These are phyloP conservation scores for Argopecten irradians DNA, from an alignment of 1,140 invertebrate species.

Conservation along the genomic window DNA sequence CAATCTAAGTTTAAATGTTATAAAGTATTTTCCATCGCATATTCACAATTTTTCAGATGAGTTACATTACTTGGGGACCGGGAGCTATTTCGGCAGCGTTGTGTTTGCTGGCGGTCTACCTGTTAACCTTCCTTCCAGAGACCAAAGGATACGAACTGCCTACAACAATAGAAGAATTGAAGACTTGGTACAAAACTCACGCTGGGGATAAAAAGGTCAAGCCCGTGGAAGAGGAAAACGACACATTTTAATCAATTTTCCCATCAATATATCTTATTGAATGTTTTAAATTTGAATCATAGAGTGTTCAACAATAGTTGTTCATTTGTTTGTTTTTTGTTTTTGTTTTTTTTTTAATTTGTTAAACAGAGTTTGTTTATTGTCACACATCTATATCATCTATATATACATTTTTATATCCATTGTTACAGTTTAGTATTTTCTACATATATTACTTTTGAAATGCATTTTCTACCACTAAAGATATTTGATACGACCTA, in stretches of 20 bases:
- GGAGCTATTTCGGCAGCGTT: conserved; percentile 50
- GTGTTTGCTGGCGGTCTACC: conserved; percentile 44
- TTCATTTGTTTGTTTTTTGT: too few relatives aligned
- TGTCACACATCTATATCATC: too few relatives aligned
- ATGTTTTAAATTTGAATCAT: too few relatives aligned
- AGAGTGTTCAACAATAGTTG: too few relatives aligned
- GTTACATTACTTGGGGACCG: conserved; percentile 52
- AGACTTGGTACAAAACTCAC: conserved; percentile 46
- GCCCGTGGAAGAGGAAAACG: not conserved
- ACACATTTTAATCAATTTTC: too few relatives aligned
- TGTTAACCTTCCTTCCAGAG: conserved; percentile 58
- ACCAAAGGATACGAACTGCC: conserved; percentile 59
- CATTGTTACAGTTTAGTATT: not conserved
- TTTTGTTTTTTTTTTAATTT: too few relatives aligned
- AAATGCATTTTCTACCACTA: too few relatives aligned
- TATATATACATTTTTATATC: too few relatives aligned
- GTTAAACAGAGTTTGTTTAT: too few relatives aligned
- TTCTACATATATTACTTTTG: too few relatives aligned
- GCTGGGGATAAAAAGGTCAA: not conserved
- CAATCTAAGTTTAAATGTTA: not conserved
- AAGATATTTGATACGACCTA: too few relatives aligned
- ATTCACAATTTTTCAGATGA: conserved; percentile 28
- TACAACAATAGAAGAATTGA: conserved; percentile 59
- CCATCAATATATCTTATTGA: too few relatives aligned
- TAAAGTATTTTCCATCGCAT: not conserved